A percentile compares a stretch with the other conserved stretches of the same genome.
phyloP scores from a whole-genome alignment of 2,888 invertebrate species.

The Nemoura dubitans region DNA sequence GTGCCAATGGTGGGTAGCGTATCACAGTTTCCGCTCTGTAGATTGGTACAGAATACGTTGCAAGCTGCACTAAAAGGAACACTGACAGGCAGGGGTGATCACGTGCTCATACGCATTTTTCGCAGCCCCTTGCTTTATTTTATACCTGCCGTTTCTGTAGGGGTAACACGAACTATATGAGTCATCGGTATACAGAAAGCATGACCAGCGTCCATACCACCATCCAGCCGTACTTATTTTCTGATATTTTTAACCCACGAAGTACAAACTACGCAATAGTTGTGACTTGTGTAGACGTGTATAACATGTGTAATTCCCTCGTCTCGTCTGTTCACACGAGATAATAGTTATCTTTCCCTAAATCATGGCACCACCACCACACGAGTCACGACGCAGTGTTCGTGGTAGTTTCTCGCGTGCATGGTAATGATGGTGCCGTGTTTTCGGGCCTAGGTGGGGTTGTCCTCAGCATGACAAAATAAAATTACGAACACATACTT shows the following conservation, averaged over 20 bases:
- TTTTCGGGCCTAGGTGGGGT: background rate
- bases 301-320: too few relatives aligned
- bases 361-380: background rate
- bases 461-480: background rate
- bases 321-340: too few relatives aligned
- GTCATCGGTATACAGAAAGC: background rate
- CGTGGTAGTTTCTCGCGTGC: background rate
- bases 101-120: background rate
- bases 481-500: background rate
- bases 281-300: too few relatives aligned
- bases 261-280: too few relatives aligned
- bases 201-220: too few relatives aligned
- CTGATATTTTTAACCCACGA: too few relatives aligned
- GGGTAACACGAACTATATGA: background rate
- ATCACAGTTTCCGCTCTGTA: background rate
- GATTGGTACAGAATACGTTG: background rate
- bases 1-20: too few relatives aligned
- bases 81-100: background rate
- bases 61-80: background rate
- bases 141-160: background rate
- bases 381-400: background rate
- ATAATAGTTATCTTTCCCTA: too few relatives aligned
- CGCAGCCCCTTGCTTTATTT: background rate
- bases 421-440: background rate
- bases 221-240: too few relatives aligned